These are phyloP conservation scores for Corythornis cristatus DNA, from an alignment of 2,113 vertebrate species.

Conservation along the genomic window DNA sequence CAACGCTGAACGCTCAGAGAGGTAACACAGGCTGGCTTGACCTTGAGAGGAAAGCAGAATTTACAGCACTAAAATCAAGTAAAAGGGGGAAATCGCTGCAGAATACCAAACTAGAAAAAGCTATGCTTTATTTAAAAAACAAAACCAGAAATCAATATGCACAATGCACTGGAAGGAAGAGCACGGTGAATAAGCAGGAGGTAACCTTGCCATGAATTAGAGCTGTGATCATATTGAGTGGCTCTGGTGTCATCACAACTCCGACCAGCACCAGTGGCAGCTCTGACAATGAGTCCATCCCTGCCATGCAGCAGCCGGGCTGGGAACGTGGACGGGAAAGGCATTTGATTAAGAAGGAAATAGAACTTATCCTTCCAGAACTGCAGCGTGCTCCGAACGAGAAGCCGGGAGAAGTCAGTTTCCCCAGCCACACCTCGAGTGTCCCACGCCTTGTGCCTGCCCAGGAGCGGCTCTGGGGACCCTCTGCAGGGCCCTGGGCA, in stretches of 20 bases:
- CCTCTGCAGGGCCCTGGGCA: too few relatives aligned
- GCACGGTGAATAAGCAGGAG: conserved; percentile 27
- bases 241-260: conserved; percentile 54
- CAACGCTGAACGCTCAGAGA: conserved; percentile 81
- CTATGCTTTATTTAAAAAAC: background rate
- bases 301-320: background rate
- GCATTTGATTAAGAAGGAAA: conserved; percentile 39
- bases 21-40: conserved; percentile 81
- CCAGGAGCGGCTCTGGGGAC: too few relatives aligned
- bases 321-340: conserved; percentile 7
- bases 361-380: conserved; percentile 1
- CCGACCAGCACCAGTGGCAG: background rate
- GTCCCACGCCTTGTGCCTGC: too few relatives aligned
- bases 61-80: background rate
- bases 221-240: conserved; percentile 34
- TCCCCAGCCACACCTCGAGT: background rate
- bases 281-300: conserved; percentile 60
- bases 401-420: conserved; percentile 28
- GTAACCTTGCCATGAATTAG: conserved; percentile 38
- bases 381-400: background rate
- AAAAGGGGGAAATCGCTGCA: background rate
- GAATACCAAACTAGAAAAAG: conserved; percentile 15
- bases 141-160: background rate
- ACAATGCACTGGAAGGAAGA: background rate
- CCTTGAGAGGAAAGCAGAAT: conserved; percentile 75